These are phyloP conservation scores for Euclidia mi DNA, from an alignment of 2,888 invertebrate species.

Conservation along the genomic window DNA sequence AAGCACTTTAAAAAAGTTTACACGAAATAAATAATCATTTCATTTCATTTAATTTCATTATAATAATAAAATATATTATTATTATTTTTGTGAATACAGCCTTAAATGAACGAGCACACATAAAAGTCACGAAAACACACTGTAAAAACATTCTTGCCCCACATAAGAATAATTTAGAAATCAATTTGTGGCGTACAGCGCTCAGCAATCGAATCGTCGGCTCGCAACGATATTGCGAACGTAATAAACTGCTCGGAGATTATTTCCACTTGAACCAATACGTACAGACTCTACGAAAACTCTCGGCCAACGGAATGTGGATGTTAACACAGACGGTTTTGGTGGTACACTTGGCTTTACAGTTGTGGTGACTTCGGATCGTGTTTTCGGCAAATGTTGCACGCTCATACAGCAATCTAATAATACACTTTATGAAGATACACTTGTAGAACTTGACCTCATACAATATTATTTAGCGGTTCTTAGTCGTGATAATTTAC, in stretches of 20 bases:
- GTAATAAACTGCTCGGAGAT: constrained; percentile 78
- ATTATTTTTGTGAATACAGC: too few species aligned
- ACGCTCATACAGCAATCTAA: too few species aligned
- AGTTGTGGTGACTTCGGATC: constrained; percentile 19
- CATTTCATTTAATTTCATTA: too few species aligned
- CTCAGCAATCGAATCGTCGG: constrained; percentile 60
- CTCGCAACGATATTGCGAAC: constrained; percentile 74
- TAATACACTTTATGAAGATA: too few species aligned
- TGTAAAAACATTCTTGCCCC: constrained; percentile 24
- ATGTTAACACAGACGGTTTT: constrained; percentile 41
- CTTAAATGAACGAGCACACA: too few species aligned
- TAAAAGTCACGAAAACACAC: constrained; percentile 9
- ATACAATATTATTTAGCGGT: too few species aligned
- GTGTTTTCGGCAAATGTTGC: constrained; percentile 15
- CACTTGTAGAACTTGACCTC: too few species aligned
- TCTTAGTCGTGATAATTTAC: too few species aligned
- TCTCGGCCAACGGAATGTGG: constrained; percentile 35
- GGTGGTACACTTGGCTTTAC: constrained; percentile 15
- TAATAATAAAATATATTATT: too few species aligned
- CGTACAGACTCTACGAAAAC: constrained; percentile 51
- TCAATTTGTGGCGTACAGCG: constrained; percentile 67
- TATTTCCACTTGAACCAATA: constrained; percentile 77
- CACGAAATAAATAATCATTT: too few species aligned
- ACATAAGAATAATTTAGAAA: constrained; percentile 70
- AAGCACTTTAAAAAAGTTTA: too few species aligned